phyloP scores from a whole-genome alignment of 2,888 invertebrate species.

The Stictocephala bisonia region DNA sequence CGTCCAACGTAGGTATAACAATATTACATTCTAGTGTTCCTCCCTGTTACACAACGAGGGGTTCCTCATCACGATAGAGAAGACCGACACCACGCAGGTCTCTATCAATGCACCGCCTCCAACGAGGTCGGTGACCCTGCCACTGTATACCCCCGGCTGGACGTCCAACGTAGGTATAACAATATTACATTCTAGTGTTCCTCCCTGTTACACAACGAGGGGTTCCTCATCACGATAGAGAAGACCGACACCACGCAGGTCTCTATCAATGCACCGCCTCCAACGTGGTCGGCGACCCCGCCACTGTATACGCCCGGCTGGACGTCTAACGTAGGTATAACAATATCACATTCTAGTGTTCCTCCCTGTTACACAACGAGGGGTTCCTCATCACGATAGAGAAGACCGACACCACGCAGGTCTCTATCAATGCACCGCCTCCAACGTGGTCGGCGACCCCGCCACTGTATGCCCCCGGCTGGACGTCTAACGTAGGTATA shows the following conservation, averaged over 20 bases:
- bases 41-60: slow-evolving; percentile 35
- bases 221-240: slow-evolving; percentile 38
- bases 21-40: no score
- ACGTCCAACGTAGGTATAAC: slow-evolving; percentile 34
- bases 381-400: slow-evolving; percentile 40
- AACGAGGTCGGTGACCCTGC: slow-evolving; percentile 35
- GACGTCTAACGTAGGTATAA: slow-evolving; percentile 36
- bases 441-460: slow-evolving; percentile 30
- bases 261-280: slow-evolving; percentile 35
- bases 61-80: slow-evolving; percentile 36
- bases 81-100: slow-evolving; percentile 34
- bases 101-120: slow-evolving; percentile 36
- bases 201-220: slow-evolving; percentile 32
- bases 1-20: slow-evolving; percentile 32
- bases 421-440: slow-evolving; percentile 32
- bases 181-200: no score
- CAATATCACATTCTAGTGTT: no score
- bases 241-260: slow-evolving; percentile 34
- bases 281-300: slow-evolving; percentile 34
- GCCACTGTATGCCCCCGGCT: slow-evolving; percentile 31
- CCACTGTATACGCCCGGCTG: slow-evolving; percentile 27
- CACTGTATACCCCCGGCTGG: slow-evolving; percentile 30
- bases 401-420: slow-evolving; percentile 38
- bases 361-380: slow-evolving; percentile 30
- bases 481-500: slow-evolving; percentile 34